Evolutionary conservation across 2,797 vertebrate genomes (phyloP).

Genomic region (Syndactyla subalaris): DNA sequence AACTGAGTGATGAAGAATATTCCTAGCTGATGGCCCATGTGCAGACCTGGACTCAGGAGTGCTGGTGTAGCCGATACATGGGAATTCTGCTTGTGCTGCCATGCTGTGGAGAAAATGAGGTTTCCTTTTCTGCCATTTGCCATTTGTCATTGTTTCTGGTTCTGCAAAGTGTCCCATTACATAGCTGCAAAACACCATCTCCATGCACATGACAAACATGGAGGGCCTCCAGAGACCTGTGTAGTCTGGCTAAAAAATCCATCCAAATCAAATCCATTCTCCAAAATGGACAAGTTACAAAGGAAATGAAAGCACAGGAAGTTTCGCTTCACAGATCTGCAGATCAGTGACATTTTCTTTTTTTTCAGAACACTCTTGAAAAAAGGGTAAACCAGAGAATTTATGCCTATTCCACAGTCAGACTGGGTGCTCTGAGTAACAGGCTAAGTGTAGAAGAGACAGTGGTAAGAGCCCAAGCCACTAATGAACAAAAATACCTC

Average conservation of each 20-base stretch:
- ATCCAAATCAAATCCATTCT: background rate
- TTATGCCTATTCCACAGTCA: background rate
- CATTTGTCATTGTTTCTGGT: background rate
- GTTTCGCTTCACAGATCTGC: background rate
- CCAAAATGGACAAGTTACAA: background rate
- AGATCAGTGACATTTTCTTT: background rate
- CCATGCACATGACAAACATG: background rate
- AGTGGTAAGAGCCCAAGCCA: background rate
- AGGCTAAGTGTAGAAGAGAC: background rate
- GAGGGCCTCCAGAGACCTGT: background rate
- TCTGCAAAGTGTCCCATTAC: background rate
- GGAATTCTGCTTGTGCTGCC: background rate
- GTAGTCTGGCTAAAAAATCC: background rate
- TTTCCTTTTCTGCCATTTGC: background rate
- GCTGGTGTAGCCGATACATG: background rate
- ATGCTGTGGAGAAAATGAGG: fast-evolving
- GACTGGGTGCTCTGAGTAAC: background rate
- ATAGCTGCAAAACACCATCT: background rate
- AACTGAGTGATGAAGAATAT: fast-evolving
- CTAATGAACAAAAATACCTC: background rate
- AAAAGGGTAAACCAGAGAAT: background rate
- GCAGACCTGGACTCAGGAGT: background rate
- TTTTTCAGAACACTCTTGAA: background rate
- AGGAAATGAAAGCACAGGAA: background rate
- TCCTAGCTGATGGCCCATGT: fast-evolving